Conservation (phyloP, 2,888 invertebrate species). For the Caenorhabditis zanzibari region DNA sequence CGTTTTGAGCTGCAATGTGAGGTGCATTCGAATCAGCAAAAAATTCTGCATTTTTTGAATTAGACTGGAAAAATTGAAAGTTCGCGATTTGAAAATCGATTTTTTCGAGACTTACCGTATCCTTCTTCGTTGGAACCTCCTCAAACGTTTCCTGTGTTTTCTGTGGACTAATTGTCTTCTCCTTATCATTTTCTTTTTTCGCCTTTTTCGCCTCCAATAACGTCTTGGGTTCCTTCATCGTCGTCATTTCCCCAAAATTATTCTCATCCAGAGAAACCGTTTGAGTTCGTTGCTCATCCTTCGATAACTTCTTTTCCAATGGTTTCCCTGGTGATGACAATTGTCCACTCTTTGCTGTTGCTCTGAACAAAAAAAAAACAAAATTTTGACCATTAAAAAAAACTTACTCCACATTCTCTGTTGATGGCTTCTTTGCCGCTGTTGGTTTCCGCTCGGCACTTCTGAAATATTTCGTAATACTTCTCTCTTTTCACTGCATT, state of each 20-base stretch:
- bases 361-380: neutral
- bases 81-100: no score
- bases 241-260: neutral
- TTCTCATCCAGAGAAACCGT: conserved; percentile 1
- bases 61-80: no score
- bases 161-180: conserved; percentile 19
- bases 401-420: neutral
- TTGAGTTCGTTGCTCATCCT: neutral
- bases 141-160: conserved; percentile 13
- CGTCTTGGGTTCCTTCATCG: conserved; percentile 5
- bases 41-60: no score
- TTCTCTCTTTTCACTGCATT: neutral
- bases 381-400: no score
- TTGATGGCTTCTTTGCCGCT: neutral
- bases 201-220: neutral
- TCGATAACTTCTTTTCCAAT: neutral
- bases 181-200: neutral
- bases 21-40: no score
- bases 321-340: neutral
- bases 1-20: no score
- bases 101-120: neutral
- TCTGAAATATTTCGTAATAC: neutral
- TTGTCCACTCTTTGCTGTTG: no score
- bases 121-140: conserved; percentile 1
- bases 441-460: neutral